These are phyloP conservation scores for Sparus aurata DNA, from an alignment of 2,797 vertebrate genomes.

Conservation along the genomic window DNA sequence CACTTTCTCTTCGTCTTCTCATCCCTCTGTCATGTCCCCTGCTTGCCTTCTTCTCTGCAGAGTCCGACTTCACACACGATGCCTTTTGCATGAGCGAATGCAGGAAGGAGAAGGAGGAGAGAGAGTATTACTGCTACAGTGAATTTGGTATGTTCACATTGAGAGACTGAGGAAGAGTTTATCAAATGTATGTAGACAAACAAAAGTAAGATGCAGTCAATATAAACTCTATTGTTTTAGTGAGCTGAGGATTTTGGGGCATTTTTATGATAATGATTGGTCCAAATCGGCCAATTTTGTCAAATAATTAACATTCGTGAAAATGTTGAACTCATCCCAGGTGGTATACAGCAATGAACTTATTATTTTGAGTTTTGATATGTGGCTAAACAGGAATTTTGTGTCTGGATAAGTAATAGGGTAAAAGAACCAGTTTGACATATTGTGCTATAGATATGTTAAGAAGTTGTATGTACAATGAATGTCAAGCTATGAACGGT, in stretches of 20 bases:
- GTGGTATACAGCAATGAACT: not conserved
- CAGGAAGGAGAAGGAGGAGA: constrained; percentile 87
- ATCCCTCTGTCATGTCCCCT: constrained; percentile 28
- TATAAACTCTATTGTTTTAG: too few relatives aligned
- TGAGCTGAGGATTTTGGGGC: not conserved
- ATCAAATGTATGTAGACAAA: not conserved
- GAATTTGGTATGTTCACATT: constrained; percentile 83
- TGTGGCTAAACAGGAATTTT: not conserved
- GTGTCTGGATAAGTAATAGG: not conserved
- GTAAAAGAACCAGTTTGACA: not conserved
- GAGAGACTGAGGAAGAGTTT: constrained; percentile 11
- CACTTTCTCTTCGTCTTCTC: constrained; percentile 22
- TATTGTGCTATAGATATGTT: not conserved
- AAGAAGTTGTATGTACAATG: not conserved
- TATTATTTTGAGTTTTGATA: not conserved
- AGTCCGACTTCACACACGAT: constrained; percentile 85
- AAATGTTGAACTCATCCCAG: not conserved
- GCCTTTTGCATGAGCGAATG: constrained; percentile 87
- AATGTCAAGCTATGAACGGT: not conserved
- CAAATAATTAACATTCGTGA: not conserved
- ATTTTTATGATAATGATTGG: not conserved
- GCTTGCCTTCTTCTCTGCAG: constrained; percentile 64
- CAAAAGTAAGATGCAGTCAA: not conserved
- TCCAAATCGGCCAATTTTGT: not conserved
- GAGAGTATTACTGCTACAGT: constrained; percentile 86